Evolutionary conservation across 2,113 vertebrate genomes (phyloP).

Genomic region (Mormyrus iriodes): DNA sequence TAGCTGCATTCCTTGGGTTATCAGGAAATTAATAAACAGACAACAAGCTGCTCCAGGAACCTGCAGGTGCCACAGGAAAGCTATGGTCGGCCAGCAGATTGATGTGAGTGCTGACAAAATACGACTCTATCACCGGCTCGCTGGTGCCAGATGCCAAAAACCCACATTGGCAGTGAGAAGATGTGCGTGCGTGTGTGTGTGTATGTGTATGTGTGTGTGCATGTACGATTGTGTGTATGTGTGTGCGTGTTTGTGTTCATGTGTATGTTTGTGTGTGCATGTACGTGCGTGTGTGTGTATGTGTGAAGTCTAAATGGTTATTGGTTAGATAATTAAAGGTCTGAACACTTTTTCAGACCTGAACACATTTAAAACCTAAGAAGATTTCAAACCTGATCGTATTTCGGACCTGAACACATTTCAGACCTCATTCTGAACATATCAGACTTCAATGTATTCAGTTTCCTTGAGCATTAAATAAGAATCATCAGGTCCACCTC

Average conservation of each 20-base stretch:
- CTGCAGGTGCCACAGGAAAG: background rate
- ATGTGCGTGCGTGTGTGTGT: background rate
- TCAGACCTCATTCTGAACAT: background rate
- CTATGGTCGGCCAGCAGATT: background rate
- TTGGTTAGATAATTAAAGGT: background rate
- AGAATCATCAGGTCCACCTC: background rate
- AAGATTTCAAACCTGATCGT: background rate
- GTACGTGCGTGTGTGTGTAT: no score
- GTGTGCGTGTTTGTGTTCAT: slow-evolving; percentile 14
- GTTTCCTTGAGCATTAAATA: background rate
- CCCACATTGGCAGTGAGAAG: background rate
- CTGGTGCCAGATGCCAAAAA: background rate
- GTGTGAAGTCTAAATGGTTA: background rate
- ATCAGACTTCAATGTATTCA: background rate
- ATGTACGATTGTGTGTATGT: slow-evolving; percentile 19
- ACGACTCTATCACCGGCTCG: background rate
- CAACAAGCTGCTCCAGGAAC: no score
- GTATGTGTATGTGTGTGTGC: slow-evolving; percentile 18
- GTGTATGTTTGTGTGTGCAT: slow-evolving; percentile 10
- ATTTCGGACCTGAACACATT: background rate
- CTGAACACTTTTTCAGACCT: background rate
- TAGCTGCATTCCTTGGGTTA: background rate
- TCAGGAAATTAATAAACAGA: background rate
- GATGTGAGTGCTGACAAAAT: background rate
- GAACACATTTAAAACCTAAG: background rate